Evolutionary conservation across 2,797 vertebrate species (phyloP), one percentile per base, ranked within the genome.

Genomic region (Molossus molossus): DNA sequence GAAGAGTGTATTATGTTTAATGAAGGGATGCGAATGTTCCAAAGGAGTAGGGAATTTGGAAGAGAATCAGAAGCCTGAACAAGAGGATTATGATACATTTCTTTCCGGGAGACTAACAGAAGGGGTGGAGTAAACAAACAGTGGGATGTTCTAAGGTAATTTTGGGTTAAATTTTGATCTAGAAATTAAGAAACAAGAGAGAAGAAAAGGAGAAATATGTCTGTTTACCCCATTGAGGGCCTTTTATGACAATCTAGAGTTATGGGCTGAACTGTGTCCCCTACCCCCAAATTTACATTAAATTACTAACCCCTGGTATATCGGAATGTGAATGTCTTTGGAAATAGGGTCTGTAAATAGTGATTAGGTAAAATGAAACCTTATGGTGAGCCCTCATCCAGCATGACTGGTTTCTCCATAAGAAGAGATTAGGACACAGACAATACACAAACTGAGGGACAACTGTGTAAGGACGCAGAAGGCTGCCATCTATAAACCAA

Each of bases 181-280:
- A 45, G 27, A 25, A 45, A 48, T 69, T 50, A 58, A 33, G 40
- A 50, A n/a, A 17, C 15, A 5, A 2, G 21, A 50, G 55, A 37
- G 15, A n/a, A 37, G 9, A 17, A 29, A 13, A 72, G 20, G 23
- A 60, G 6, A 17, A 33, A 17, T 1, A 23, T 20, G 15, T 27
- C 9, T 67, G n/a, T 1, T 23, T 1, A 10, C 13, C 4, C 18
- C 15, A 40, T 1, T 14, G 57, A 23, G 6, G 7, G 0, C 1
- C 25, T 76, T n/a, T 3, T 13, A 23, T 20, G 1, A 17, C 29
- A 45, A 4, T 13, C n/a, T 11, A 65, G 48, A 1, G 18, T 6
- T 73, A 29, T 18, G 9, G 5, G 23, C 57, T 75, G n/a, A 83
- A 5, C 9, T 9, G 13, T 21, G 40, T 45, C 40, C 15, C 20